Evolutionary conservation across 2,797 vertebrate genomes (phyloP).

Genomic region (Fundulus diaphanus): DNA sequence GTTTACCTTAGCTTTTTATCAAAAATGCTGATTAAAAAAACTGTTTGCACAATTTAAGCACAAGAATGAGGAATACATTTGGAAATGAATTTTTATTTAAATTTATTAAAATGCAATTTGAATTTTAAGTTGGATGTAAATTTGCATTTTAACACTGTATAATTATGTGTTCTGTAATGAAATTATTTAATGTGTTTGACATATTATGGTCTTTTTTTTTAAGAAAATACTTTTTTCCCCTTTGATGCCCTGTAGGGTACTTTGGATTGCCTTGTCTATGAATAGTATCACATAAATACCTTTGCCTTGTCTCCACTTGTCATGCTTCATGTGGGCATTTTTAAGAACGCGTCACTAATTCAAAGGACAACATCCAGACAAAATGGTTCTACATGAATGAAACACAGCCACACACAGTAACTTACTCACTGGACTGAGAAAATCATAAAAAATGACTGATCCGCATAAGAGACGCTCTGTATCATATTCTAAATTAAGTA

Average conservation of each 20-base stretch:
- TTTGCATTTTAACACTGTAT: background rate
- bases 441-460: constrained; percentile 25
- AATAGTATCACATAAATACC: background rate
- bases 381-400: constrained; percentile 52
- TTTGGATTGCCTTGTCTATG: background rate
- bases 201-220: background rate
- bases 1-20: background rate
- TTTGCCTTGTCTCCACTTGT: constrained; percentile 25
- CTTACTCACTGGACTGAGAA: constrained; percentile 41
- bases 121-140: background rate
- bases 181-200: background rate
- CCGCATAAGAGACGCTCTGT: constrained; percentile 4
- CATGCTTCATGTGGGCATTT: constrained; percentile 53
- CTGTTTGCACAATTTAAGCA: background rate
- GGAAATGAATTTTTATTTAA: background rate
- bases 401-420: constrained; percentile 29
- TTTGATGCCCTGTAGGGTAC: background rate
- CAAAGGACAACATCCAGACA: constrained; percentile 46
- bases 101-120: background rate
- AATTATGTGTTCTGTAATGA: background rate
- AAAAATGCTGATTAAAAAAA: background rate
- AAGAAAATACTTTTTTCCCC: background rate
- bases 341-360: constrained; percentile 37
- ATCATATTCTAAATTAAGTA: constrained; percentile 28
- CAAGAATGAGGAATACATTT: background rate